Conservation (phyloP, 1,140 invertebrate species). For the Cherax destructor region DNA sequence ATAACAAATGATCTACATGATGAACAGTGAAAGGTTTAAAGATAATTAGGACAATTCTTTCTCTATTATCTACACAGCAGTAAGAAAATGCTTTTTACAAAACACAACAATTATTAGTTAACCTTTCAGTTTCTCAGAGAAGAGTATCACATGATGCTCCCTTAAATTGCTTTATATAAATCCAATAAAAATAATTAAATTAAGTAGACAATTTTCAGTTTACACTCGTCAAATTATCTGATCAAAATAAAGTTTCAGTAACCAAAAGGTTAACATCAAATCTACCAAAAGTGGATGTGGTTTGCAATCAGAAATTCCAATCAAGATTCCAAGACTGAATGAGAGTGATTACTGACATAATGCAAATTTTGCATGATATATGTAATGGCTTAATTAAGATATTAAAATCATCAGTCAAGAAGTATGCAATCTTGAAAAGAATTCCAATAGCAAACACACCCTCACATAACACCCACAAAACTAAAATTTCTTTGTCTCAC, state of each 20-base stretch:
- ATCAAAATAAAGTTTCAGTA: not conserved
- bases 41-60: not conserved
- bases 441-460: not conserved
- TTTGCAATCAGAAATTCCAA: constrained; percentile 4
- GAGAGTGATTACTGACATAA: not conserved
- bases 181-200: too few species aligned
- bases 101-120: not conserved
- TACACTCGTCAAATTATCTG: not conserved
- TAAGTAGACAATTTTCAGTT: too few species aligned
- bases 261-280: not conserved
- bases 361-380: not conserved
- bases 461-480: constrained; percentile 25
- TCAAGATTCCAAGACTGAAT: not conserved
- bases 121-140: not conserved
- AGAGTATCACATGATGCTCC: too few species aligned
- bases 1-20: too few species aligned
- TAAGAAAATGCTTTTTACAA: not conserved
- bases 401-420: not conserved
- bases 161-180: too few species aligned
- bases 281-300: not conserved
- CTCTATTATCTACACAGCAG: not conserved
- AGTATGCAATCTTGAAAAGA: not conserved
- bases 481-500: constrained; percentile 14
- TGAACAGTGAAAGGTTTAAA: not conserved
- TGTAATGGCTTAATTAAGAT: not conserved